Conservation (phyloP, 1,140 invertebrate species). For the Zaprionus ghesquierei region DNA sequence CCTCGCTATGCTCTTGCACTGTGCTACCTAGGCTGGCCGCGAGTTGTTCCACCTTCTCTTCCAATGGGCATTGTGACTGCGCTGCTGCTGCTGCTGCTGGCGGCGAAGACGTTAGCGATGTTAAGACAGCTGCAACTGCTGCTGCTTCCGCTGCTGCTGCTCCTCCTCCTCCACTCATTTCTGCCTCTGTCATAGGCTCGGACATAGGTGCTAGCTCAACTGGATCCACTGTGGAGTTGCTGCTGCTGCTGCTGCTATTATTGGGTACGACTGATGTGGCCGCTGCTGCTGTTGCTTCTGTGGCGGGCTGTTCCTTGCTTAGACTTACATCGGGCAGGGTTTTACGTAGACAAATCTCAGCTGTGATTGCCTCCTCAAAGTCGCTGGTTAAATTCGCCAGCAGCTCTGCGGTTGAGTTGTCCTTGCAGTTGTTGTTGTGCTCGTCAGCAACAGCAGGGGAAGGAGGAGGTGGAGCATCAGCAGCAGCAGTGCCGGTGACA, state of each 20-base stretch:
- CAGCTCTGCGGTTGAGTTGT: conserved; percentile 68
- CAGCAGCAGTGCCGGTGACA: background rate
- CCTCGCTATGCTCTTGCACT: conserved; percentile 1
- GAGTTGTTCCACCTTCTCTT: background rate
- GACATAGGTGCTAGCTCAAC: background rate
- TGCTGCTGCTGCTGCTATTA: background rate
- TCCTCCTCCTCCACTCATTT: background rate
- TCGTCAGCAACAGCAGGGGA: background rate
- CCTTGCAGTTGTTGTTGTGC: conserved; percentile 56
- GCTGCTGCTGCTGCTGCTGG: conserved; percentile 3
- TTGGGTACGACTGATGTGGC: background rate
- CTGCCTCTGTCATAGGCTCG: background rate
- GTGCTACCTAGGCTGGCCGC: background rate
- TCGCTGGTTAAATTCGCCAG: conserved; percentile 67
- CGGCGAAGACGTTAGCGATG: too few species aligned
- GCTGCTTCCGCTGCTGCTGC: background rate
- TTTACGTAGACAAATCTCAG: conserved; percentile 75
- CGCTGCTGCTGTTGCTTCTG: background rate
- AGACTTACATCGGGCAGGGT: conserved; percentile 68
- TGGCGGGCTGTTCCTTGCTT: conserved; percentile 49
- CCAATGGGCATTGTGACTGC: conserved; percentile 1
- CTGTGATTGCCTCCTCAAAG: conserved; percentile 70
- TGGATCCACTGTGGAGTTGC: background rate
- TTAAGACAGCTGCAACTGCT: too few species aligned
- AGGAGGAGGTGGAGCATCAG: too few species aligned